These are phyloP conservation scores for Thaumatotibia leucotreta DNA, from an alignment of 1,140 invertebrate species.

Conservation along the genomic window DNA sequence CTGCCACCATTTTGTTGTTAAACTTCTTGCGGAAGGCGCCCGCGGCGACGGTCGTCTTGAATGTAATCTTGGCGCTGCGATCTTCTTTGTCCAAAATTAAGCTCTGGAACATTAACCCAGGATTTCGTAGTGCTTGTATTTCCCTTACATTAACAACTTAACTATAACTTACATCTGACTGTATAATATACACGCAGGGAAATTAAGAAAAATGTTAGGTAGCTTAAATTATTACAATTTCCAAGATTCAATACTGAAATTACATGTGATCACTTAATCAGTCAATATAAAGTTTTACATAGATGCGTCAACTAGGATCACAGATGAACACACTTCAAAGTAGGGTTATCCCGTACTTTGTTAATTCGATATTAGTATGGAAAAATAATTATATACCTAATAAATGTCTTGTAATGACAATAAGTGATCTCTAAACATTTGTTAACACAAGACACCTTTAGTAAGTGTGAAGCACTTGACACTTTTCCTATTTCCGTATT, in stretches of 20 bases:
- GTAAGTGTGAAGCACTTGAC: conserved; percentile 17
- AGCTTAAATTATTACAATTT: not conserved
- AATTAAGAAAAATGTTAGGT: conserved; percentile 37
- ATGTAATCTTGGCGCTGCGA: conserved; percentile 55
- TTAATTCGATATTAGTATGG: too few relatives aligned
- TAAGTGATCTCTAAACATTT: too few relatives aligned
- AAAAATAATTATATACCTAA: too few relatives aligned
- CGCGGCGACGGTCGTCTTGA: conserved; percentile 49
- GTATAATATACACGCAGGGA: conserved; percentile 4
- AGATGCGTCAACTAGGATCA: too few relatives aligned
- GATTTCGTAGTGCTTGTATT: not conserved
- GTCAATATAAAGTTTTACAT: not conserved
- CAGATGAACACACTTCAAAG: too few relatives aligned
- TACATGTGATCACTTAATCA: too few relatives aligned
- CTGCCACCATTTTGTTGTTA: conserved; percentile 69
- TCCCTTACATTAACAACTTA: not conserved
- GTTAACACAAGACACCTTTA: not conserved
- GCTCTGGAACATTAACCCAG: conserved; percentile 61
- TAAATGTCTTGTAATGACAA: too few relatives aligned
- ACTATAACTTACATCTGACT: not conserved
- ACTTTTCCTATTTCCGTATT: conserved; percentile 23
- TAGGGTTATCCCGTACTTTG: too few relatives aligned
- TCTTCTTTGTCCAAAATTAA: conserved; percentile 62
- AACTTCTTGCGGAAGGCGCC: conserved; percentile 63
- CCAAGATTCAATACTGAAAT: not conserved